Conservation (phyloP, 1,140 invertebrate species). For the Diachasmimorpha longicaudata region DNA sequence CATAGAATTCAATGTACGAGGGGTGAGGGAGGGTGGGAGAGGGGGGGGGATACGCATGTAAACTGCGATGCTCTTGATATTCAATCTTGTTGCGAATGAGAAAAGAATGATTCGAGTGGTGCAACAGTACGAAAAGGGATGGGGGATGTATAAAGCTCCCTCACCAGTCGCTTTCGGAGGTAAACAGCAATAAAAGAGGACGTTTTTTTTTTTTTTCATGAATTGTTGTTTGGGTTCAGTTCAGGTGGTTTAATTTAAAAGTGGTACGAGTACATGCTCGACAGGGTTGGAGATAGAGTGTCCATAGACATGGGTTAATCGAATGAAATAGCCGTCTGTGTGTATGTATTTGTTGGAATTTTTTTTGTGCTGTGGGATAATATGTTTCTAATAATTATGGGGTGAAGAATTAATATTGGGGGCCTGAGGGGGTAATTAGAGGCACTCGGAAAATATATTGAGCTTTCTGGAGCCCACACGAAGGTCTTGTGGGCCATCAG, state of each 20-base stretch:
- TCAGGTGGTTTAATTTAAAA: not conserved
- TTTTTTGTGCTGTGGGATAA: too few species aligned
- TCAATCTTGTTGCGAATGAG: not conserved
- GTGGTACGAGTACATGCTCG: not conserved
- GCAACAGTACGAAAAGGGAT: not conserved
- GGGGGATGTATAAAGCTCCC: too few species aligned
- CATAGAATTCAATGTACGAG: not conserved
- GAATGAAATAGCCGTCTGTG: not conserved
- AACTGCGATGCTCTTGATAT: not conserved
- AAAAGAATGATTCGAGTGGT: not conserved
- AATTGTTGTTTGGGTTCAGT: not conserved
- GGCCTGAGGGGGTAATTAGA: too few species aligned
- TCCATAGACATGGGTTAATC: not conserved
- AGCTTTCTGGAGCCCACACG: too few species aligned
- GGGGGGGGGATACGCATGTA: not conserved
- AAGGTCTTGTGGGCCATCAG: too few species aligned
- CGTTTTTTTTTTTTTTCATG: not conserved
- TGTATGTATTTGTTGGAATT: too few species aligned
- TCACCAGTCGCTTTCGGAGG: not conserved
- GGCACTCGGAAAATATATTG: too few species aligned
- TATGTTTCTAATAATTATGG: too few species aligned
- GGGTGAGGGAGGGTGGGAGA: too few species aligned
- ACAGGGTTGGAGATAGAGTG: not conserved
- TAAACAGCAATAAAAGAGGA: not conserved
- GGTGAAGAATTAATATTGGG: too few species aligned